Evolutionary conservation across 2,888 invertebrate genomes (phyloP).

Genomic region (Pristionchus japonicus): DNA sequence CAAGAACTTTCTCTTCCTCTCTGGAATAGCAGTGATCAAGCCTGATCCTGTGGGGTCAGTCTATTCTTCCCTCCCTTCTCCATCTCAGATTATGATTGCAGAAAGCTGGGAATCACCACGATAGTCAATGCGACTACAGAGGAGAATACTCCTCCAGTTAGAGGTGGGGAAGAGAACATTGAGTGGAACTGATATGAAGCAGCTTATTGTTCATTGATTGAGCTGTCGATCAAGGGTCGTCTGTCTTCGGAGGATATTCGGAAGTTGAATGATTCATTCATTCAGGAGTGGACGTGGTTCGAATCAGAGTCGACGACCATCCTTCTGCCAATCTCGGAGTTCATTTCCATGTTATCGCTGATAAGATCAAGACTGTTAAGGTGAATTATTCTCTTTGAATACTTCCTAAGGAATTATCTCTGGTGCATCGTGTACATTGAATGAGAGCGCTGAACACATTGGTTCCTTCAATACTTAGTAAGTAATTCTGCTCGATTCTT

Average conservation of each 20-base stretch:
- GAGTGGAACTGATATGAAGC: background rate
- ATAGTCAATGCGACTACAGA: conserved; percentile 89
- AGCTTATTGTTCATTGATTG: background rate
- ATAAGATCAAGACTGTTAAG: conserved; percentile 71
- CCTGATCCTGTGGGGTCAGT: conserved; percentile 82
- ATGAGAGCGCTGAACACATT: background rate
- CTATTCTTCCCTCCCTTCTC: background rate
- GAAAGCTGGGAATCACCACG: conserved; percentile 80
- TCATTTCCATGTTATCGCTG: conserved; percentile 82
- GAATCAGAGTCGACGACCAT: conserved; percentile 85
- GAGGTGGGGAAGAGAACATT: conserved; percentile 60
- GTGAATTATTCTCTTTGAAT: conserved; percentile 45
- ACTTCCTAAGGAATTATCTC: background rate
- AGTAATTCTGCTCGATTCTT: background rate
- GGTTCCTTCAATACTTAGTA: no score
- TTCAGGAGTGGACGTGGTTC: conserved; percentile 80
- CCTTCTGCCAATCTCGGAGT: conserved; percentile 83
- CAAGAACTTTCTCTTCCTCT: conserved; percentile 84
- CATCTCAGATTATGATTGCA: background rate
- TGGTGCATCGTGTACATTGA: background rate
- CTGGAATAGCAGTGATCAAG: conserved; percentile 85
- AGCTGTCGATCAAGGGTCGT: no score
- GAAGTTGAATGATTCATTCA: no score
- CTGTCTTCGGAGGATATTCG: no score
- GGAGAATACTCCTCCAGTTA: conserved; percentile 80